phyloP scores from a whole-genome alignment of 2,113 vertebrate species.

The Thalassarche chlororhynchos region DNA sequence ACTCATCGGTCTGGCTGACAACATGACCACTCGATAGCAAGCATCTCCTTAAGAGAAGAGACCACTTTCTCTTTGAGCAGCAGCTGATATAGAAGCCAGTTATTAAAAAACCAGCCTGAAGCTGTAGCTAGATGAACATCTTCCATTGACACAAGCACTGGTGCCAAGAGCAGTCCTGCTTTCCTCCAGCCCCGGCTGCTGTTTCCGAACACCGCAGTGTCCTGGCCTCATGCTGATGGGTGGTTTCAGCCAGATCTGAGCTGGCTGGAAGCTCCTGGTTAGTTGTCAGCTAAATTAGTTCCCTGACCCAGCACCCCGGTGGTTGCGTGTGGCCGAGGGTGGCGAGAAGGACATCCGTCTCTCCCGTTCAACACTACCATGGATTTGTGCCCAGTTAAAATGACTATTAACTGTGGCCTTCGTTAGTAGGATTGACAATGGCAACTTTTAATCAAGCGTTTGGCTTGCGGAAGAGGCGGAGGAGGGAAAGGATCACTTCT shows the following conservation, averaged over 20 bases:
- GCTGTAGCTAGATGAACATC: too few relatives aligned
- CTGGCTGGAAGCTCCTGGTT: not conserved
- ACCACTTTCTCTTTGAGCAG: not conserved
- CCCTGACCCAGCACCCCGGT: not conserved
- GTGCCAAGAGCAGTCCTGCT: not conserved
- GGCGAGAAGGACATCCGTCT: not conserved
- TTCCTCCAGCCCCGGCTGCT: not conserved
- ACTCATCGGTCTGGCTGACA: not conserved
- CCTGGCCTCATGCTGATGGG: accelerated
- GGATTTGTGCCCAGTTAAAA: not conserved
- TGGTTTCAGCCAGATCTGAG: not conserved
- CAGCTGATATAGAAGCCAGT: not conserved
- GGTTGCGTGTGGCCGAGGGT: not conserved
- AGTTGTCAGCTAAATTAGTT: not conserved
- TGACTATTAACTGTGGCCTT: not conserved
- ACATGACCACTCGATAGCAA: not conserved
- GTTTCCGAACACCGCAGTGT: not conserved
- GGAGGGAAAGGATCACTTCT: not conserved
- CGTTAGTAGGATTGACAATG: not conserved
- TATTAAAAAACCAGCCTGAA: not conserved
- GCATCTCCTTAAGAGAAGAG: not conserved
- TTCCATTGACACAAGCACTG: not conserved
- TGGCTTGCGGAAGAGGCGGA: not conserved
- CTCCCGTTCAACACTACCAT: not conserved
- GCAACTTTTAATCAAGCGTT: not conserved